Evolutionary conservation across 2,888 invertebrate species (phyloP).

Genomic region (Rhodophaea formosa): DNA sequence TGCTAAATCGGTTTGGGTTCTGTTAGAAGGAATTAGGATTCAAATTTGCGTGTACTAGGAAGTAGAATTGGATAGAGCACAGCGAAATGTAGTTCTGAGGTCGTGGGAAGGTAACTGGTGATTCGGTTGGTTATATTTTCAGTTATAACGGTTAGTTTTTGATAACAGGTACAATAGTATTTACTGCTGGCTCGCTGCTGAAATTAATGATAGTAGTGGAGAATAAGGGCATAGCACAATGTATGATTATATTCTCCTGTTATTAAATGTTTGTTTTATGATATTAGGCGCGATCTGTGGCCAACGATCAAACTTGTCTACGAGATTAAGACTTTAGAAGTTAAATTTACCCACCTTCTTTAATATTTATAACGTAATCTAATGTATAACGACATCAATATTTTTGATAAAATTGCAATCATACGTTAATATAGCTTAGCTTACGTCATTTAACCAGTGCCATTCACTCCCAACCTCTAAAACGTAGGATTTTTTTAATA

Average conservation of each 20-base stretch:
- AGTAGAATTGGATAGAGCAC: constrained; percentile 76
- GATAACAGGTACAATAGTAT: constrained; percentile 54
- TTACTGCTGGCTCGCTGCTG: constrained; percentile 19
- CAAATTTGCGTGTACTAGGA: constrained; percentile 59
- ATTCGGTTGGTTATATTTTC: constrained; percentile 71
- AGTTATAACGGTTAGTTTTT: constrained; percentile 68
- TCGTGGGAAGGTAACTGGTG: constrained; percentile 71
- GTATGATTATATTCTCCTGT: background rate
- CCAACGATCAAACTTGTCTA: too few relatives aligned
- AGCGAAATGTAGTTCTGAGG: constrained; percentile 71
- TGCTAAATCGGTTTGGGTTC: constrained; percentile 41
- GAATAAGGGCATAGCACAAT: background rate
- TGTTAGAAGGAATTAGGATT: constrained; percentile 41
- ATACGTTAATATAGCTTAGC: too few relatives aligned
- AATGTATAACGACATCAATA: too few relatives aligned
- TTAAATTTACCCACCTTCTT: too few relatives aligned
- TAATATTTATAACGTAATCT: too few relatives aligned
- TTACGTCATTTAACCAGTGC: too few relatives aligned
- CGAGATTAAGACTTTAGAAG: too few relatives aligned
- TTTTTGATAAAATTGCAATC: too few relatives aligned
- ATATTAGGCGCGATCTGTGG: too few relatives aligned
- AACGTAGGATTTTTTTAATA: too few relatives aligned
- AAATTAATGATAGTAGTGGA: background rate
- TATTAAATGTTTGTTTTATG: too few relatives aligned
- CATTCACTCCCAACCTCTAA: too few relatives aligned